Conservation (phyloP, 2,888 invertebrate species). For the Eupeodes latifasciatus region DNA sequence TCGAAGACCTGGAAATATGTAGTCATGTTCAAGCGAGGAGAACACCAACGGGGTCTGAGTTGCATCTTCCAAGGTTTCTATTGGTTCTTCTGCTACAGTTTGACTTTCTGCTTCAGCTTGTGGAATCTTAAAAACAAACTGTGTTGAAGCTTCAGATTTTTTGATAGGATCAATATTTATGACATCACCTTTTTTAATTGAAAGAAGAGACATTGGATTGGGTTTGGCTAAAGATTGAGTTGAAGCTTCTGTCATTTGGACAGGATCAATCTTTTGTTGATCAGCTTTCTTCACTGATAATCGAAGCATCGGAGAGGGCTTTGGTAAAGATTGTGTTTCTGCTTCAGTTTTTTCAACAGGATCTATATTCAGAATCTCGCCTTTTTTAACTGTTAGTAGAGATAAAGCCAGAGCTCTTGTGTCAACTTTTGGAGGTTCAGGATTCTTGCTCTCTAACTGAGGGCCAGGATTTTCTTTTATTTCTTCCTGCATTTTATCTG, state of each 20-base stretch:
- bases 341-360: slow-evolving; percentile 27
- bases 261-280: slow-evolving; percentile 51
- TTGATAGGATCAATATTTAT: slow-evolving; percentile 29
- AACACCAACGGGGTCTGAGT: slow-evolving; percentile 68
- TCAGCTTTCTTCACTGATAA: slow-evolving; percentile 62
- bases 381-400: slow-evolving; percentile 45
- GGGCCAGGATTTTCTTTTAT: background rate
- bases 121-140: slow-evolving; percentile 26
- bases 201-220: slow-evolving; percentile 46
- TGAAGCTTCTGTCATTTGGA: slow-evolving; percentile 26
- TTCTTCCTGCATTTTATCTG: background rate
- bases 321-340: slow-evolving; percentile 38
- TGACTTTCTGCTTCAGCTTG: slow-evolving; percentile 47
- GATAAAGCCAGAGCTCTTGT: slow-evolving; percentile 8
- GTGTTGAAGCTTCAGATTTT: slow-evolving; percentile 40
- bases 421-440: background rate
- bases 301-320: slow-evolving; percentile 38
- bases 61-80: slow-evolving; percentile 40
- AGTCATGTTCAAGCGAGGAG: slow-evolving; percentile 68
- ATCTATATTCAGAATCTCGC: slow-evolving; percentile 44
- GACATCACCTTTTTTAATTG: slow-evolving; percentile 39
- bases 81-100: slow-evolving; percentile 61
- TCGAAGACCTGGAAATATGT: slow-evolving; percentile 64
- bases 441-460: background rate
- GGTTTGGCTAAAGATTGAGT: slow-evolving; percentile 55